Evolutionary conservation across 2,888 invertebrate genomes (phyloP), one percentile per base, ranked within the genome.

Genomic region (Torymus tubicola): DNA sequence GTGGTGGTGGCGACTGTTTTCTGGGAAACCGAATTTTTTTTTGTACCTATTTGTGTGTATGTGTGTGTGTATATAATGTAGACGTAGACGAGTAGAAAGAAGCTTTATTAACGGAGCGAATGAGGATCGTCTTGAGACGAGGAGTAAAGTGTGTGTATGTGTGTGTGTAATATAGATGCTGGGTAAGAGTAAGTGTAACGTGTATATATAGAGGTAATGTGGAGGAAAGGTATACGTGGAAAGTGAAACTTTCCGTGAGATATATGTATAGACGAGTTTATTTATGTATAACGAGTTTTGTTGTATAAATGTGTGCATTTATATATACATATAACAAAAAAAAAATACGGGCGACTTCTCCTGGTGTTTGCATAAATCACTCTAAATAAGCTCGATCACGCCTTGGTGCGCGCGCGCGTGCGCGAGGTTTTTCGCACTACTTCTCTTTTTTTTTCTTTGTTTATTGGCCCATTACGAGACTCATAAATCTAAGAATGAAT

Each of bases 161-260:
- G 31, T 31, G 8, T 8, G 42, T 42, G 42, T 42, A 8, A 42
- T 42, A 42, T 8, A 42, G 5, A 42, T 42, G 42, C 42, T 42
- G 42, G 42, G 8, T 42, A 0, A 42, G 42, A 42, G 42, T 42
- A 42, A 42, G 5, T 42, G 42, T 42, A 42, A 8, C 42, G 42
- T 71, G 58, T 52, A 50, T 18, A 50, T 63, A 64, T 60, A 52
- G 21, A 13, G 21, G 18, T 21, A 50, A 16, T n/a, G 5, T n/a
- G 18, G 21, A 21, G 57, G 63, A 16, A 70, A 21, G 4, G 18
- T 42, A 55, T 50, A 70, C 14, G 50, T 1, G 50, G 24, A 71
- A 60, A 50, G 58, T 58, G 60, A 53, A 63, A 76, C 76, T 68
- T 69, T 69, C 61, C 52, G 13, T 16, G n/a, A 8, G 64, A 8